A percentile compares a stretch with the other conserved stretches of the same genome.
phyloP scores from a whole-genome alignment of 2,113 vertebrate species.

The Passer montanus region DNA sequence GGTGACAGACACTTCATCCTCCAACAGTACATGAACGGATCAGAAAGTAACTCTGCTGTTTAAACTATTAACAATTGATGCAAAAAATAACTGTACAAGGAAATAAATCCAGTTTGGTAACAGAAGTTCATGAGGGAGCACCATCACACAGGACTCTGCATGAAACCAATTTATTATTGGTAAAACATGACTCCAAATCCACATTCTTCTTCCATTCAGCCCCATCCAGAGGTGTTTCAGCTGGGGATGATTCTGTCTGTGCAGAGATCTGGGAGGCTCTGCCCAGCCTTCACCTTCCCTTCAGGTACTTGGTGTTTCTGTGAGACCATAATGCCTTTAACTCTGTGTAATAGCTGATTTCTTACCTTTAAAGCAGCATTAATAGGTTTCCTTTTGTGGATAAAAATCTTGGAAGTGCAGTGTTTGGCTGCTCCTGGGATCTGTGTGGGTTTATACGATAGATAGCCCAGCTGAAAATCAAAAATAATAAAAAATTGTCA shows the following conservation, averaged over 20 bases:
- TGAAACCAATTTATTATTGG: background rate
- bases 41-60: background rate
- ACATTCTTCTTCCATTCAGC: background rate
- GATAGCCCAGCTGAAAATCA: background rate
- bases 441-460: background rate
- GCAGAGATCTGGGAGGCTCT: background rate
- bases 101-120: background rate
- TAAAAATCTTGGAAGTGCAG: background rate
- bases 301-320: background rate
- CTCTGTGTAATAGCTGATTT: background rate
- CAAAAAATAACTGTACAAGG: background rate
- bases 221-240: background rate
- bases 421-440: background rate
- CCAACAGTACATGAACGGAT: background rate
- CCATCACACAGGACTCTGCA: too few species aligned
- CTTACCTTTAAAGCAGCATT: background rate
- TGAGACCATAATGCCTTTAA: background rate
- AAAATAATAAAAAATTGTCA: background rate
- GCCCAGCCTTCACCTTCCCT: background rate
- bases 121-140: background rate
- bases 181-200: background rate
- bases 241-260: background rate
- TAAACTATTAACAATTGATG: background rate
- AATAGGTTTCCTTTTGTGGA: background rate
- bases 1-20: background rate